These are phyloP conservation scores for Cnemophilus loriae DNA, from an alignment of 2,113 vertebrate species.

Conservation along the genomic window DNA sequence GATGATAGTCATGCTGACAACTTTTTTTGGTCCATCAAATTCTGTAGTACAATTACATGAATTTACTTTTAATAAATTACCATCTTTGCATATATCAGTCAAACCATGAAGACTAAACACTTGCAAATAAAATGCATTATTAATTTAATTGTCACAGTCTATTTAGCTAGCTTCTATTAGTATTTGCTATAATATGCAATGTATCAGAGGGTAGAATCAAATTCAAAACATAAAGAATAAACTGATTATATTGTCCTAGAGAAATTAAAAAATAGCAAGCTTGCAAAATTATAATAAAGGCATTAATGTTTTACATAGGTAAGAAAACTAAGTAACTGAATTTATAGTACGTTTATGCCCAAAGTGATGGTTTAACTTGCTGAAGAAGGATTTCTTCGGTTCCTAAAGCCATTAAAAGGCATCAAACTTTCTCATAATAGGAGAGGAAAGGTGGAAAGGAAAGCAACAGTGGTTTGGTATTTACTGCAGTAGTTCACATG, in stretches of 20 bases:
- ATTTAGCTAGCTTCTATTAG: conserved; percentile 78
- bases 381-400: conserved; percentile 43
- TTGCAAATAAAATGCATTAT: conserved; percentile 98
- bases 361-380: conserved; percentile 19
- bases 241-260: conserved; percentile 70
- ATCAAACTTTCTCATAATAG: neutral
- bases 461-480: neutral
- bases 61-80: conserved; percentile 98
- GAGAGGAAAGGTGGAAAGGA: neutral
- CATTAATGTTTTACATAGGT: conserved; percentile 73
- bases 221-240: conserved; percentile 73
- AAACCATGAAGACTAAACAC: conserved; percentile 89
- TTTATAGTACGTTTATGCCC: conserved; percentile 27
- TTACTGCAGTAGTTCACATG: neutral
- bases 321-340: conserved; percentile 63
- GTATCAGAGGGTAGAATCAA: conserved; percentile 69
- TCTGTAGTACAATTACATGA: conserved; percentile 88
- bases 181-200: conserved; percentile 73
- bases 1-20: conserved; percentile 91
- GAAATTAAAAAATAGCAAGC: conserved; percentile 74
- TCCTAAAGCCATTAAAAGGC: conserved; percentile 45
- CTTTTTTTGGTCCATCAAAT: conserved; percentile 93
- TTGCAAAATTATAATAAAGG: conserved; percentile 69
- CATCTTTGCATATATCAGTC: conserved; percentile 97
- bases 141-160: conserved; percentile 86